Percentiles rank a stretch among this genome's conserved stretches.
Conservation (phyloP, 2,113 vertebrate genomes). For the Pseudois nayaur region DNA sequence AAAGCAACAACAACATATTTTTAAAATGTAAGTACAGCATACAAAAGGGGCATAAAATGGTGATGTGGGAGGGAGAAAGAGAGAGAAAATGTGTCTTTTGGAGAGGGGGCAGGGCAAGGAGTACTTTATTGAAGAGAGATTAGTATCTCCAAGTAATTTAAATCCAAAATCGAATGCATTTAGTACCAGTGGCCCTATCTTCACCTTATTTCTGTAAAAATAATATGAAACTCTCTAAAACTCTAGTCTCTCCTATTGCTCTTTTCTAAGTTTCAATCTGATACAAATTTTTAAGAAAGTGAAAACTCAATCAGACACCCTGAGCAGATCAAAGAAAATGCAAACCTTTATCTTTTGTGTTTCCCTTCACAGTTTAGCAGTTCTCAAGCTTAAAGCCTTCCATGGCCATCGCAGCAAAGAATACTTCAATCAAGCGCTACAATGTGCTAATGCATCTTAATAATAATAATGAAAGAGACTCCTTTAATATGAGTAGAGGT, state of each 20-base stretch:
- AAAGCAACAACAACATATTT: background rate
- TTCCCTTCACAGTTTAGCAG: conserved; percentile 16
- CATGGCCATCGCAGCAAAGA: background rate
- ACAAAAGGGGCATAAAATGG: background rate
- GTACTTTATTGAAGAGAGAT: background rate
- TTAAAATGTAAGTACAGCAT: background rate
- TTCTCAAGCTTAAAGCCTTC: background rate
- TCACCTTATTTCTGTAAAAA: background rate
- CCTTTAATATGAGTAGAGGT: background rate
- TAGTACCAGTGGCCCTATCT: background rate
- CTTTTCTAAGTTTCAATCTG: conserved; percentile 53
- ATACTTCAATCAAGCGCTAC: background rate
- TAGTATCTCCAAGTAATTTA: background rate
- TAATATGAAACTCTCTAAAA: background rate
- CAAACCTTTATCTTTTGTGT: conserved; percentile 51
- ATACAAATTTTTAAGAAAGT: conserved; percentile 8
- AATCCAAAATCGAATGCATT: background rate
- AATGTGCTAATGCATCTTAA: background rate
- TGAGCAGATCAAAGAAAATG: conserved; percentile 64
- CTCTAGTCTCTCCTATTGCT: background rate
- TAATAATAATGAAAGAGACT: background rate
- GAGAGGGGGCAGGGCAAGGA: background rate
- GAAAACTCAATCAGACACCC: conserved; percentile 19
- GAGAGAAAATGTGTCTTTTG: background rate
- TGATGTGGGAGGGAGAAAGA: background rate